Conservation (phyloP, 2,797 vertebrate species). For the Serranus cabrilla region DNA sequence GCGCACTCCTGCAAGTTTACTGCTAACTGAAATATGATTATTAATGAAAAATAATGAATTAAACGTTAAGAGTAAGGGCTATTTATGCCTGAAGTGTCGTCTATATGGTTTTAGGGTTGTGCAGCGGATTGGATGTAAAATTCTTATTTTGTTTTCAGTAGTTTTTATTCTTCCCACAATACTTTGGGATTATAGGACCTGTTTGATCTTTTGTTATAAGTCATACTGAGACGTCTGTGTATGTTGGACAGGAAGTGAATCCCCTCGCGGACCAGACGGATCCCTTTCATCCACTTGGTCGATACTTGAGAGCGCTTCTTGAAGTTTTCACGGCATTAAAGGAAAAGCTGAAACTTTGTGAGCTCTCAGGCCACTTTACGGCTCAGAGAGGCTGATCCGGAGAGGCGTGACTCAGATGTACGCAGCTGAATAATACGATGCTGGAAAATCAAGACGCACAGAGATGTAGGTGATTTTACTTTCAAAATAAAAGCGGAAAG, state of each 20-base stretch:
- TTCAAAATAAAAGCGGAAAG: conserved; percentile 63
- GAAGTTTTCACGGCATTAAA: conserved; percentile 38
- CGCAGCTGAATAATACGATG: conserved; percentile 30
- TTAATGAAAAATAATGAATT: too few relatives aligned
- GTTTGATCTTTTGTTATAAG: neutral
- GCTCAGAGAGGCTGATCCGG: conserved; percentile 21
- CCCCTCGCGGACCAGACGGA: neutral
- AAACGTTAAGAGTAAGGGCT: neutral
- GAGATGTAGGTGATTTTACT: rapidly evolving
- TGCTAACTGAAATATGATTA: neutral
- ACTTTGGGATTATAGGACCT: neutral
- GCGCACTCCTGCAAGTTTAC: neutral
- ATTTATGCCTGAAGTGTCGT: neutral
- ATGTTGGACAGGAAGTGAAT: neutral
- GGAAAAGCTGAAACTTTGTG: conserved; percentile 29
- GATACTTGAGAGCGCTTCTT: neutral
- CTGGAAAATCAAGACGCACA: neutral
- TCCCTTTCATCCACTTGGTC: neutral
- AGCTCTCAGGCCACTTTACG: conserved; percentile 45
- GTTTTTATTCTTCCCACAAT: neutral
- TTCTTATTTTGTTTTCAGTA: neutral
- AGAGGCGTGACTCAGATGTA: conserved; percentile 11
- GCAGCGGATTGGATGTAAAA: neutral
- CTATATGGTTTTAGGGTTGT: neutral
- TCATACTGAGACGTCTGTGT: neutral